Conservation (phyloP, 1,140 invertebrate species). For the Hylaeus anthracinus region DNA sequence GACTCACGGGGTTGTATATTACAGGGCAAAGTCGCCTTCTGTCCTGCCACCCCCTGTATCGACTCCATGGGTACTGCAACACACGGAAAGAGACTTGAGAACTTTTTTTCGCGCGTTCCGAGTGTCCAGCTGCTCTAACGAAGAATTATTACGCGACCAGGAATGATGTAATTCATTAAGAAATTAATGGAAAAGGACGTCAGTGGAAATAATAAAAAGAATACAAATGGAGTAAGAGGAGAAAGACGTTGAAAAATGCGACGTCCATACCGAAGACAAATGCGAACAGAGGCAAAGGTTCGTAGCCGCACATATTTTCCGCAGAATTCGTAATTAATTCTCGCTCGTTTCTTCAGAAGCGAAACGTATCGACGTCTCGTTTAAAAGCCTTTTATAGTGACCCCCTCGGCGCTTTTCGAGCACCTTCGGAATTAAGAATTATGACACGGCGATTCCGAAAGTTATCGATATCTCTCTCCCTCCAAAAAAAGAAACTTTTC, state of each 20-base stretch:
- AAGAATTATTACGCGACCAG: slow-evolving; percentile 29
- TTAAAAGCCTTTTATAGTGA: slow-evolving; percentile 36
- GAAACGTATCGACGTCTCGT: slow-evolving; percentile 36
- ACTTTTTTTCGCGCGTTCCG: neutral
- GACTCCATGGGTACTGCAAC: slow-evolving; percentile 89
- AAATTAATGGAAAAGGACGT: too few species aligned
- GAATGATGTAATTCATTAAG: too few species aligned
- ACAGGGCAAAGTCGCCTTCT: slow-evolving; percentile 89
- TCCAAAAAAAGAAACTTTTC: neutral
- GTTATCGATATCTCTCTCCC: slow-evolving; percentile 14
- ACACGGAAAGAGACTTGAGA: slow-evolving; percentile 44
- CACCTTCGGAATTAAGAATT: slow-evolving; percentile 37
- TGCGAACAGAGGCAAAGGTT: neutral
- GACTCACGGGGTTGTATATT: slow-evolving; percentile 89
- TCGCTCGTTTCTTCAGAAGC: neutral
- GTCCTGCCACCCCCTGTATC: slow-evolving; percentile 89
- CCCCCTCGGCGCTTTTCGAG: neutral
- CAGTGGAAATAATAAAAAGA: too few species aligned
- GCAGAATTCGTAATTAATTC: slow-evolving; percentile 25
- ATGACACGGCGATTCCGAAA: neutral
- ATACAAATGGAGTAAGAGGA: too few species aligned
- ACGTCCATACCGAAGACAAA: neutral
- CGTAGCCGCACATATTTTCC: neutral
- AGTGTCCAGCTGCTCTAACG: too few species aligned
- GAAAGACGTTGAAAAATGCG: too few species aligned